Conservation (phyloP, 2,797 vertebrate genomes). For the Rhinophrynus dorsalis region DNA sequence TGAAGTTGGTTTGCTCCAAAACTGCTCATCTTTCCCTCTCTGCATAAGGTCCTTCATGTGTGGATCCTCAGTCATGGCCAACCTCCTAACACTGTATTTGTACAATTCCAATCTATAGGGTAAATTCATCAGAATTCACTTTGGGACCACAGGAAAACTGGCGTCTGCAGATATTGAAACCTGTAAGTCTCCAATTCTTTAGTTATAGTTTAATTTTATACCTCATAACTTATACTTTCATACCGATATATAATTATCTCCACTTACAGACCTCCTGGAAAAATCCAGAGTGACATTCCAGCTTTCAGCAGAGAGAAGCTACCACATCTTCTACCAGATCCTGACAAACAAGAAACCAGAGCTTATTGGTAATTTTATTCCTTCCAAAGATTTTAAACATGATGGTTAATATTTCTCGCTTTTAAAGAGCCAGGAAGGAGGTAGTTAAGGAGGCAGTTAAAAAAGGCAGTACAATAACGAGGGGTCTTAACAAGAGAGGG, state of each 20-base stretch:
- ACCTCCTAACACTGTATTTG: too few species aligned
- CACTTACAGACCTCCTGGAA: slow-evolving; percentile 65
- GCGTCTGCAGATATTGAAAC: slow-evolving; percentile 86
- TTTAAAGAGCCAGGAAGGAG: too few species aligned
- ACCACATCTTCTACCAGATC: slow-evolving; percentile 73
- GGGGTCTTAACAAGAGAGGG: too few species aligned
- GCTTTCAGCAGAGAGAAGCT: slow-evolving; percentile 51
- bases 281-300: slow-evolving; percentile 72
- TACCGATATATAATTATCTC: neutral
- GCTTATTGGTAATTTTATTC: slow-evolving; percentile 55
- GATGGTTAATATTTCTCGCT: too few species aligned
- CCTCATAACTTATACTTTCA: neutral
- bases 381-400: too few species aligned
- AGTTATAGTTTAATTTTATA: neutral
- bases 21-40: too few species aligned
- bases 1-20: too few species aligned
- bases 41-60: too few species aligned
- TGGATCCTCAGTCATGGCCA: too few species aligned
- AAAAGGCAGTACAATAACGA: too few species aligned
- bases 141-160: slow-evolving; percentile 82
- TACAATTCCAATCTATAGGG: slow-evolving; percentile 73
- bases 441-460: too few species aligned
- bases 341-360: slow-evolving; percentile 70
- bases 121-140: slow-evolving; percentile 91
- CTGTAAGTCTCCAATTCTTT: slow-evolving; percentile 68